Conservation (phyloP, 2,113 vertebrate species). For the Murina feae region DNA sequence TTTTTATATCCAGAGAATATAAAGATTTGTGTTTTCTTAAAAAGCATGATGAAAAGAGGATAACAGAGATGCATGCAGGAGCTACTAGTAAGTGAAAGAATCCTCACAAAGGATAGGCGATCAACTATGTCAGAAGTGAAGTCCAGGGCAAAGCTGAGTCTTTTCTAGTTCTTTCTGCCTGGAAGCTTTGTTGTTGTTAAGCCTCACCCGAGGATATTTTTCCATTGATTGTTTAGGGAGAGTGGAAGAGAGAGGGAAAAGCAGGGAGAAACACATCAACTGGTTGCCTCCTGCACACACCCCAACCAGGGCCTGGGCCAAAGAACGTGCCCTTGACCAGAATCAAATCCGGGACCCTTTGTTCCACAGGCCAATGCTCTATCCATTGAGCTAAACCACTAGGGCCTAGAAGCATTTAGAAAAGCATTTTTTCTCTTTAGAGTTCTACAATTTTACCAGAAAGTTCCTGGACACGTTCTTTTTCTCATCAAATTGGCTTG, state of each 20-base stretch:
- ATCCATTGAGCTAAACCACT: too few species aligned
- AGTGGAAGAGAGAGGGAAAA: too few species aligned
- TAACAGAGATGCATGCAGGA: not conserved
- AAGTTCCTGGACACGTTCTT: not conserved
- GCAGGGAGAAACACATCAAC: too few species aligned
- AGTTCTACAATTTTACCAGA: not conserved
- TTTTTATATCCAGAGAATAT: not conserved
- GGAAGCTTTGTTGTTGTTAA: too few species aligned
- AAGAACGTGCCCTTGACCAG: too few species aligned
- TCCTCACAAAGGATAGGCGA: not conserved
- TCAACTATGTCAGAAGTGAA: not conserved
- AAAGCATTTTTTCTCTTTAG: not conserved
- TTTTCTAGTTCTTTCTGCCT: not conserved
- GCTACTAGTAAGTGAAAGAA: not conserved
- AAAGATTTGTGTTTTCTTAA: not conserved
- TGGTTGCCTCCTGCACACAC: too few species aligned
- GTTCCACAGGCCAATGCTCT: too few species aligned
- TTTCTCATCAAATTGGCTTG: not conserved
- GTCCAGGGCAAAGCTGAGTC: not conserved
- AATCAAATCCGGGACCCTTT: too few species aligned
- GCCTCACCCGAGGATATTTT: too few species aligned
- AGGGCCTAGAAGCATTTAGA: not conserved
- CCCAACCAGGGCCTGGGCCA: too few species aligned
- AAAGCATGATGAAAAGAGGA: not conserved
- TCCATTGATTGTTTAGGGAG: too few species aligned